Evolutionary conservation across 1,140 invertebrate species (phyloP), one percentile per base, ranked within the genome.

Genomic region (Hypothenemus hampei): DNA sequence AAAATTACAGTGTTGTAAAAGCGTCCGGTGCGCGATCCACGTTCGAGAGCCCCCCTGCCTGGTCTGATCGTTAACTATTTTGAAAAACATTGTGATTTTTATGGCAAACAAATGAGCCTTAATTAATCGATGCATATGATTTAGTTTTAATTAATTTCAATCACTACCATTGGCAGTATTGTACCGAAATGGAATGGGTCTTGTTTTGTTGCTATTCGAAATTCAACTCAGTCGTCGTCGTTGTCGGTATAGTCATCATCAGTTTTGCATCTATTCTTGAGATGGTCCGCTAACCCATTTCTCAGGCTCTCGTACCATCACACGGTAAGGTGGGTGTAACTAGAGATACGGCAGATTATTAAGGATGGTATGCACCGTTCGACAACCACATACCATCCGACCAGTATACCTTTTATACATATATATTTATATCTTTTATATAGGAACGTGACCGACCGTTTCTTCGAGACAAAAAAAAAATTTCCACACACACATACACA

Each of bases 241-340:
- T 7, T 16, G n/a, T n/a, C n/a, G n/a, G n/a, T n/a, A n/a, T n/a
- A 29, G 37, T 41, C 39, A 43, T 26, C 49, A 24, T 37, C 33
- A 39, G 15, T 49, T 49, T 49, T 49, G 47, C 47, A 49, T 49
- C 47, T 52, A n/a, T 18, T 11, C 63, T 65, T 63, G 64, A 65
- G 64, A 65, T 60, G 64, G 58, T 63, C 64, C 61, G 64, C 44
- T 65, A 65, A 65, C 64, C 64, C 58, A 65, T 65, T 65, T 65
- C 64, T 65, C 64, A 65, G 62, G 62, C 59, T 59, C 57, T 58
- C 59, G 33, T 52, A 43, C 48, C 37, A 50, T 50, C 50, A n/a
- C n/a, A n/a, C n/a, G n/a, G n/a, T n/a, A n/a, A n/a, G 56, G 61
- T 63, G 61, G 61, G 61, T 63, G 61, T 63, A 63, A 29, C 44